phyloP scores from a whole-genome alignment of 2,797 vertebrate genomes.

The Hoplostethus mediterraneus region DNA sequence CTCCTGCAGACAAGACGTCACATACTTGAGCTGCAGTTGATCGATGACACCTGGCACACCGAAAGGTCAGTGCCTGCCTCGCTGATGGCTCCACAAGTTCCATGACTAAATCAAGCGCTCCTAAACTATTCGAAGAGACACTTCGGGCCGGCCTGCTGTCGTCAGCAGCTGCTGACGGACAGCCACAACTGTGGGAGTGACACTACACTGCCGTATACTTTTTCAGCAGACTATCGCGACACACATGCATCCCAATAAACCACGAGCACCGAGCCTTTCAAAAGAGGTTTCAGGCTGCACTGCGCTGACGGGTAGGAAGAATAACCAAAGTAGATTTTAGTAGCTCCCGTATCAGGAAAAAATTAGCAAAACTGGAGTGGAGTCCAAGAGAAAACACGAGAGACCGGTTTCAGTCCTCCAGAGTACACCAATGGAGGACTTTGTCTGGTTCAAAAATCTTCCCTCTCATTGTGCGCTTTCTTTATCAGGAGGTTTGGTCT shows the following conservation, averaged over 20 bases:
- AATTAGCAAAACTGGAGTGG: constrained; percentile 30
- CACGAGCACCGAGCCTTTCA: constrained; percentile 2
- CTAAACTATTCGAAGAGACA: constrained; percentile 58
- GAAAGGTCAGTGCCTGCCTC: constrained; percentile 68
- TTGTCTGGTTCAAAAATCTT: constrained; percentile 20
- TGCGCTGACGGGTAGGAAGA: not conserved
- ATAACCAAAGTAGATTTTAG: constrained; percentile 14
- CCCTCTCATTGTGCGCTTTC: not conserved
- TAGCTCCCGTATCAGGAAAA: constrained; percentile 47
- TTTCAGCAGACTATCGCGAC: not conserved
- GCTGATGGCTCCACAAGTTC: constrained; percentile 26
- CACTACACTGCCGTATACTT: not conserved
- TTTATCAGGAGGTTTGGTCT: constrained; percentile 14
- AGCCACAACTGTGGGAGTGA: constrained; percentile 33
- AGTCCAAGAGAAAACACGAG: constrained; percentile 42
- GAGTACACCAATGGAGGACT: constrained; percentile 18
- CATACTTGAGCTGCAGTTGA: constrained; percentile 21
- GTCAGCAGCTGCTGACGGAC: constrained; percentile 65
- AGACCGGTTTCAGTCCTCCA: constrained; percentile 13
- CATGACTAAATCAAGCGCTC: constrained; percentile 62
- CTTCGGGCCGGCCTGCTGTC: constrained; percentile 33
- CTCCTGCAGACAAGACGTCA: not conserved
- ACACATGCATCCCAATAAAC: not conserved
- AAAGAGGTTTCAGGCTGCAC: constrained; percentile 16
- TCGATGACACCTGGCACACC: constrained; percentile 34